These are phyloP conservation scores for Drosophila putrida DNA, from an alignment of 2,888 invertebrate genomes.

Conservation along the genomic window DNA sequence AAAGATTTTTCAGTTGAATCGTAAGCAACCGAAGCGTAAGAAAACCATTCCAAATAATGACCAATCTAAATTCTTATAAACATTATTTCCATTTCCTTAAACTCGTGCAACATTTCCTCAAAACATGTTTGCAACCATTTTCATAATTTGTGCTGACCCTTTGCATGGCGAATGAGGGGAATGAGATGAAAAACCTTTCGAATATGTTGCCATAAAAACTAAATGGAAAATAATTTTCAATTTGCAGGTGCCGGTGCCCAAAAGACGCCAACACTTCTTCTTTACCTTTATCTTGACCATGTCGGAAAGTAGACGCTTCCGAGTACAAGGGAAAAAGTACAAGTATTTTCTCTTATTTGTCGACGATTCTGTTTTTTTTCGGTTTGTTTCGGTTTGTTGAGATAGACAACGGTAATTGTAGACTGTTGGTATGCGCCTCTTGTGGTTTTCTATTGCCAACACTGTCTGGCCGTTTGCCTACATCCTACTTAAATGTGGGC, in stretches of 20 bases:
- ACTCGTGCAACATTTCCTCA: conserved; percentile 27
- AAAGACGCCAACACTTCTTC: conserved; percentile 10
- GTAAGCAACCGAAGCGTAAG: conserved; percentile 27
- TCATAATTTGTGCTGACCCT: conserved; percentile 56
- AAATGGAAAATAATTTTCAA: conserved; percentile 65
- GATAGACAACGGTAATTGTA: conserved; percentile 67
- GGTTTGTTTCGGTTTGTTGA: conserved; percentile 17
- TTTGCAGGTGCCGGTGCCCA: conserved; percentile 52
- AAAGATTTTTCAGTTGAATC: background rate
- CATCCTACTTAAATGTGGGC: conserved; percentile 43
- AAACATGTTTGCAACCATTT: conserved; percentile 38
- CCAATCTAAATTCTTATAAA: conserved; percentile 56
- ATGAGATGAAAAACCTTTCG: background rate
- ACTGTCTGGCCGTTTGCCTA: conserved; percentile 21
- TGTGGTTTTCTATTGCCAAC: conserved; percentile 71
- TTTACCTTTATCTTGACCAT: conserved; percentile 28
- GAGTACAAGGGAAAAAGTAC: conserved; percentile 35
- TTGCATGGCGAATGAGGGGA: conserved; percentile 14
- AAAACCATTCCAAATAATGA: conserved; percentile 39
- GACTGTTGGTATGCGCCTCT: conserved; percentile 70
- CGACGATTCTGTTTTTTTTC: conserved; percentile 9
- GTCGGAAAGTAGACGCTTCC: conserved; percentile 38
- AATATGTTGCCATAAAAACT: conserved; percentile 48
- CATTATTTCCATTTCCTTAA: conserved; percentile 44
- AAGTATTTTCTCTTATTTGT: conserved; percentile 13